Conservation (phyloP, 2,113 vertebrate species). For the Mungos mungo region DNA sequence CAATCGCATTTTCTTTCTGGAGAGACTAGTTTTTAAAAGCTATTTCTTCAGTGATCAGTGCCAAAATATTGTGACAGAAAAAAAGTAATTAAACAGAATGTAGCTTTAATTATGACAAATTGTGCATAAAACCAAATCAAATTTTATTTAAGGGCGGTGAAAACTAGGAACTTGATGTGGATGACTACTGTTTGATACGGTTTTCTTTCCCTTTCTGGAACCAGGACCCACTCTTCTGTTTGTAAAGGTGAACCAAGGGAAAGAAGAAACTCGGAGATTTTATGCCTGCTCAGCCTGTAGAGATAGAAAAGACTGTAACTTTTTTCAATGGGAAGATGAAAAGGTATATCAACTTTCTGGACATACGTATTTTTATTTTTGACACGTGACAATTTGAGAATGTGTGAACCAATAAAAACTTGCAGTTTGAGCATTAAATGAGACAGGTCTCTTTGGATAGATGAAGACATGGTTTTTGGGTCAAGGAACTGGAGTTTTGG, state of each 20-base stretch:
- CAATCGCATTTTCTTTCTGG: not conserved
- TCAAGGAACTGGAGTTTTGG: not conserved
- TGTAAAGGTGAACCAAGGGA: constrained; percentile 84
- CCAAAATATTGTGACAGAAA: not conserved
- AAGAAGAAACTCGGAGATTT: constrained; percentile 86
- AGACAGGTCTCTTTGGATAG: not conserved
- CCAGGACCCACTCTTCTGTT: constrained; percentile 94
- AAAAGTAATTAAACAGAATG: not conserved
- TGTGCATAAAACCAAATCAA: not conserved
- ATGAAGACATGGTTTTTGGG: not conserved
- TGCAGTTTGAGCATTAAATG: not conserved
- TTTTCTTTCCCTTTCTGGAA: not conserved
- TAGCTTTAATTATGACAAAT: not conserved
- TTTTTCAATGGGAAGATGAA: constrained; percentile 97
- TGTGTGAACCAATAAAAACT: not conserved
- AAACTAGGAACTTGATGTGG: not conserved
- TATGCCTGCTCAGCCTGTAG: constrained; percentile 97
- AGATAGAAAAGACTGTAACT: constrained; percentile 94
- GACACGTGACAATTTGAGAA: not conserved
- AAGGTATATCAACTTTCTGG: constrained; percentile 86
- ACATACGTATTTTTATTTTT: not conserved
- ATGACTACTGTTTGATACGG: not conserved
- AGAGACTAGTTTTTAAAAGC: not conserved
- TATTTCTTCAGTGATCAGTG: not conserved
- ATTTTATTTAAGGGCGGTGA: not conserved